Percentiles rank a stretch among this genome's conserved stretches.
Evolutionary conservation across 1,140 invertebrate genomes (phyloP).

Genomic region (Lordiphosa stackelbergi): DNA sequence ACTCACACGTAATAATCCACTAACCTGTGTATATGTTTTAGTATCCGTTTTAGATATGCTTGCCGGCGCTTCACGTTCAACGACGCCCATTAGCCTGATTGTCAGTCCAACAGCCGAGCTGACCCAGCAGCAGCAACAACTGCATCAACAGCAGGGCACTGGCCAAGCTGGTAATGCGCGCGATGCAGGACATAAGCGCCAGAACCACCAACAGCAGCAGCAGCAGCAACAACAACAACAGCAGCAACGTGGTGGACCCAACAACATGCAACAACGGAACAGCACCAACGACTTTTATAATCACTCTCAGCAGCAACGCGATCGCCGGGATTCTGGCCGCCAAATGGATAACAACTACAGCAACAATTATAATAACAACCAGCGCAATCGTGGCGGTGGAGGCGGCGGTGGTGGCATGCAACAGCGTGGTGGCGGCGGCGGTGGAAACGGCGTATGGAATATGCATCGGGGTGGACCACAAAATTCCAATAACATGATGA

Average conservation of each 20-base stretch:
- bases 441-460: constrained; percentile 59
- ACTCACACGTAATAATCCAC: constrained; percentile 42
- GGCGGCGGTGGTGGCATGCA: constrained; percentile 45
- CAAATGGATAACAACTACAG: constrained; percentile 69
- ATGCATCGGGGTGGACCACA: constrained; percentile 68
- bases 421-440: constrained; percentile 34
- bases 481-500: constrained; percentile 68
- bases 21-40: constrained; percentile 52
- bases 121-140: constrained; percentile 78
- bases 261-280: constrained; percentile 32
- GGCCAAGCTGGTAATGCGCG: constrained; percentile 63
- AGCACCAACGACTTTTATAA: constrained; percentile 65
- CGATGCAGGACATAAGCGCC: constrained; percentile 74
- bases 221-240: constrained; percentile 49
- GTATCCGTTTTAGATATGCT: constrained; percentile 86
- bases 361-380: constrained; percentile 76
- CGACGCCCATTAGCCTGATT: constrained; percentile 84
- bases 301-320: constrained; percentile 55
- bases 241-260: constrained; percentile 54
- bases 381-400: constrained; percentile 46
- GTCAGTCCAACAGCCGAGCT: constrained; percentile 91
- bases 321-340: constrained; percentile 71
- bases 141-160: constrained; percentile 44
- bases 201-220: constrained; percentile 63
- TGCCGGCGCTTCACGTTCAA: constrained; percentile 84